phyloP scores from a whole-genome alignment of 2,888 invertebrate genomes.

The Pseudococcus viburni region DNA sequence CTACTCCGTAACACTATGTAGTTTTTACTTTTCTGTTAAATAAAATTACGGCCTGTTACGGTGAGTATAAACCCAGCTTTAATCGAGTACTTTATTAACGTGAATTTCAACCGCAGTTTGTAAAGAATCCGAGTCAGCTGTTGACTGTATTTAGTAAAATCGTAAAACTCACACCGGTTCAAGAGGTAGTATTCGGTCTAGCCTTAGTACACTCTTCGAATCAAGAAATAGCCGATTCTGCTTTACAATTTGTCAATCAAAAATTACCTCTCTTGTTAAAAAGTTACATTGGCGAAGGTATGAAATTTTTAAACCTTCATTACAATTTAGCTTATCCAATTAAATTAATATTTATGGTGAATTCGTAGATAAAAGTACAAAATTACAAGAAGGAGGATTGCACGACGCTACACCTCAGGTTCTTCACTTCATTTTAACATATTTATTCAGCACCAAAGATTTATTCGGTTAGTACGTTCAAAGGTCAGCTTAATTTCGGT shows the following conservation, averaged over 20 bases:
- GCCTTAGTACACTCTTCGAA: constrained; percentile 86
- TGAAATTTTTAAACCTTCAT: not conserved
- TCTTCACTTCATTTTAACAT: constrained; percentile 74
- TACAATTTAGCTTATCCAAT: not conserved
- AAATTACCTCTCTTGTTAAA: constrained; percentile 88
- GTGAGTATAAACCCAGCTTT: too few species aligned
- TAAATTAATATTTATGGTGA: not conserved
- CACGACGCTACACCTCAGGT: constrained; percentile 93
- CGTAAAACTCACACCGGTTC: constrained; percentile 87
- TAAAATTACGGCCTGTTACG: too few species aligned
- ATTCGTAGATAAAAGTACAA: constrained; percentile 77
- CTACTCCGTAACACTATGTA: too few species aligned
- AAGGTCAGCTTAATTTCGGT: not conserved
- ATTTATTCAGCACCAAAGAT: constrained; percentile 66
- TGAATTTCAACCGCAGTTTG: constrained; percentile 50
- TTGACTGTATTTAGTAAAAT: constrained; percentile 88
- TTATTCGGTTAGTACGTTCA: constrained; percentile 54
- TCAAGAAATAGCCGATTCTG: constrained; percentile 81
- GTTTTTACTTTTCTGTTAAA: too few species aligned
- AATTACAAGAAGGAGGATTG: constrained; percentile 82
- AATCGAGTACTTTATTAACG: not conserved
- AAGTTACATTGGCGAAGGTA: constrained; percentile 88
- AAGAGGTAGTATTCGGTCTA: constrained; percentile 92
- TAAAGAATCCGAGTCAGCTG: constrained; percentile 85
- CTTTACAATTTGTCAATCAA: constrained; percentile 84